Evolutionary conservation across 2,888 invertebrate genomes (phyloP).

Genomic region (Erpobdella octoculata): DNA sequence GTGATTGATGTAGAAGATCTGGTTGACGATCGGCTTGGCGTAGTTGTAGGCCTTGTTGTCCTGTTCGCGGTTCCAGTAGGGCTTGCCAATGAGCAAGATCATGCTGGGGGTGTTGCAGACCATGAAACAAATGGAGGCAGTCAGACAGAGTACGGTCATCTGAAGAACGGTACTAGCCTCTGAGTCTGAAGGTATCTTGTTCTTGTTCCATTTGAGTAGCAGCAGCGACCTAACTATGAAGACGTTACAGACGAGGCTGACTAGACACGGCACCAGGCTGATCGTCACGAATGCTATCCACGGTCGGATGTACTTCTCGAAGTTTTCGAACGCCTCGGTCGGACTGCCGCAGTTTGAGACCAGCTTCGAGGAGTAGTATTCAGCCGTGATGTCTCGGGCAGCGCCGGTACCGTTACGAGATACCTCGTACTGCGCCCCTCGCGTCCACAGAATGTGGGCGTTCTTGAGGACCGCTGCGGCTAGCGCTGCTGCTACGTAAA

Average conservation of each 20-base stretch:
- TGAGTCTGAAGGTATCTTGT: constrained; percentile 20
- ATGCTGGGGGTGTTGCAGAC: constrained; percentile 39
- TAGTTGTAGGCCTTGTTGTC: constrained; percentile 30
- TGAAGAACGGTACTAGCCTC: constrained; percentile 21
- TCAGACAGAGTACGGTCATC: constrained; percentile 38
- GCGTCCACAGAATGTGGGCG: constrained; percentile 37
- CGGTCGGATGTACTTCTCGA: constrained; percentile 38
- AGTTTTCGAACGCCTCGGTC: constrained; percentile 33
- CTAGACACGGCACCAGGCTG: constrained; percentile 35
- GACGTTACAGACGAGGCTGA: constrained; percentile 38
- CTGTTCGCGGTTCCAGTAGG: constrained; percentile 36
- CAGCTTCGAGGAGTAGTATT: neutral
- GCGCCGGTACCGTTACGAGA: neutral
- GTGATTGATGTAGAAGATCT: constrained; percentile 37
- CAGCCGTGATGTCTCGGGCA: neutral
- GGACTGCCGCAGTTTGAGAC: constrained; percentile 36
- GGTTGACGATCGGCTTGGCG: constrained; percentile 36
- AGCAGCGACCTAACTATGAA: constrained; percentile 37
- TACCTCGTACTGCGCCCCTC: constrained; percentile 33
- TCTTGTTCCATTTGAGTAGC: constrained; percentile 17
- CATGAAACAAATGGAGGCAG: constrained; percentile 39
- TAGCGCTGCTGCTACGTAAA: constrained; percentile 28
- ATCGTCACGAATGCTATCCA: constrained; percentile 38
- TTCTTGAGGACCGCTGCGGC: constrained; percentile 33
- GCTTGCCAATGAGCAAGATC: constrained; percentile 38